phyloP scores from a whole-genome alignment of 1,140 invertebrate species.

The Sogatella furcifera region DNA sequence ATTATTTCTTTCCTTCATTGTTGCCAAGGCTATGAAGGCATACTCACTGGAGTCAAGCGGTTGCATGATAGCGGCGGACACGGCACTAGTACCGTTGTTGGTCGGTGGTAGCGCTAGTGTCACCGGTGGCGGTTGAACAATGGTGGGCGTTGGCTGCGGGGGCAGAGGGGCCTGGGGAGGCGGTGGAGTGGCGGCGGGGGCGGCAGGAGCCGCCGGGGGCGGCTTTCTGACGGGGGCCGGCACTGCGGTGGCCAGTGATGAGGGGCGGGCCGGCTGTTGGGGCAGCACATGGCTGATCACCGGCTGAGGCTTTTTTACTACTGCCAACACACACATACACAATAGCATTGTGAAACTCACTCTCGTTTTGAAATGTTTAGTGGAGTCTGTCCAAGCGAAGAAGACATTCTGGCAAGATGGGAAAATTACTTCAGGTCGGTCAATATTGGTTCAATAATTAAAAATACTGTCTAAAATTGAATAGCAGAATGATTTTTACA shows the following conservation, averaged over 20 bases:
- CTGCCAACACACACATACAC: not conserved
- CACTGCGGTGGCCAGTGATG: slow-evolving; percentile 33
- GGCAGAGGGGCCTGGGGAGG: not conserved
- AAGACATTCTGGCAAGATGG: too few species aligned
- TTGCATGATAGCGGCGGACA: slow-evolving; percentile 4
- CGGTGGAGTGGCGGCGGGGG: not conserved
- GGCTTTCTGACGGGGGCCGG: slow-evolving; percentile 21
- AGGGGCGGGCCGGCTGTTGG: slow-evolving; percentile 35
- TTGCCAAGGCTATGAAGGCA: too few species aligned
- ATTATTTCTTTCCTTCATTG: too few species aligned
- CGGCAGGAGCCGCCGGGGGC: not conserved
- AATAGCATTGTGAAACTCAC: not conserved
- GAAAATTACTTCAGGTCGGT: too few species aligned
- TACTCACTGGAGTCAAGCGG: too few species aligned
- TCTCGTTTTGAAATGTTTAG: too few species aligned
- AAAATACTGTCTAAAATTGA: too few species aligned
- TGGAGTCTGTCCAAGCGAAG: too few species aligned
- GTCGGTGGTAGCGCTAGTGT: slow-evolving; percentile 17
- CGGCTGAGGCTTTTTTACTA: slow-evolving; percentile 8
- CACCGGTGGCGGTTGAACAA: slow-evolving; percentile 4
- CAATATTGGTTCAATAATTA: too few species aligned
- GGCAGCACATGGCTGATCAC: slow-evolving; percentile 38
- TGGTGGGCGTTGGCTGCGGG: not conserved
- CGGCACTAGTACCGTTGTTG: not conserved
- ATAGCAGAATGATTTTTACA: too few species aligned